Conservation (phyloP, 2,797 vertebrate species). For the Anniella stebbinsi region DNA sequence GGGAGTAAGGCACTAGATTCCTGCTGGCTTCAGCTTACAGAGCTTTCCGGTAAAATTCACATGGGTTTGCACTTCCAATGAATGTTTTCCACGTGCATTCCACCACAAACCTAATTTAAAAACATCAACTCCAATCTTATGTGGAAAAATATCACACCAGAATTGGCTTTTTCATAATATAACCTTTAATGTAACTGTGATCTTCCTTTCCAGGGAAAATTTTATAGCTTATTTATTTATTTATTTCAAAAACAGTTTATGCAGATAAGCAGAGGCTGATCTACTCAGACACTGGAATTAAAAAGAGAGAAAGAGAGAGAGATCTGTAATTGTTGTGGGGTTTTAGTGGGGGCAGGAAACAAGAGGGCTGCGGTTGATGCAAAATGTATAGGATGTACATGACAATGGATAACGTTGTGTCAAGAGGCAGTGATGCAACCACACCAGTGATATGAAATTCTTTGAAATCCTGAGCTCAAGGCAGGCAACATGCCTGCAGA, state of each 20-base stretch:
- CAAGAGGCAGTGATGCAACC: conserved; percentile 55
- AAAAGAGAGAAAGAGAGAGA: not conserved
- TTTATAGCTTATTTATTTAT: not conserved
- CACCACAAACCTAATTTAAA: not conserved
- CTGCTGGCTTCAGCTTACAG: not conserved
- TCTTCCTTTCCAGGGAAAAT: not conserved
- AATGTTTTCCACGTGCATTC: conserved; percentile 21
- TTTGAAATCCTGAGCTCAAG: conserved; percentile 60
- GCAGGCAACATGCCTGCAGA: conserved; percentile 50
- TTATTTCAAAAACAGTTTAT: not conserved
- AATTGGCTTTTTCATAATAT: not conserved
- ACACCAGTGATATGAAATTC: conserved; percentile 58
- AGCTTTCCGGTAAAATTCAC: conserved; percentile 20
- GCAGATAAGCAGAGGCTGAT: not conserved
- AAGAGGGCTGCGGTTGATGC: not conserved
- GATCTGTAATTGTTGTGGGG: not conserved
- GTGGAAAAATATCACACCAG: not conserved
- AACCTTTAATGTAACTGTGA: not conserved
- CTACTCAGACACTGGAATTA: not conserved
- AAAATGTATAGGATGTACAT: conserved; percentile 31
- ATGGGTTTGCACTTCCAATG: conserved; percentile 26
- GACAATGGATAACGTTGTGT: conserved; percentile 53
- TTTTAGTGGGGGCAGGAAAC: conserved; percentile 27
- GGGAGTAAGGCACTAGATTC: conserved; percentile 11
- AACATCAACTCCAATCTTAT: not conserved